Evolutionary conservation across 2,113 vertebrate genomes (phyloP), one percentile per base, ranked within the genome.

Genomic region (Neotragus pygmaeus): DNA sequence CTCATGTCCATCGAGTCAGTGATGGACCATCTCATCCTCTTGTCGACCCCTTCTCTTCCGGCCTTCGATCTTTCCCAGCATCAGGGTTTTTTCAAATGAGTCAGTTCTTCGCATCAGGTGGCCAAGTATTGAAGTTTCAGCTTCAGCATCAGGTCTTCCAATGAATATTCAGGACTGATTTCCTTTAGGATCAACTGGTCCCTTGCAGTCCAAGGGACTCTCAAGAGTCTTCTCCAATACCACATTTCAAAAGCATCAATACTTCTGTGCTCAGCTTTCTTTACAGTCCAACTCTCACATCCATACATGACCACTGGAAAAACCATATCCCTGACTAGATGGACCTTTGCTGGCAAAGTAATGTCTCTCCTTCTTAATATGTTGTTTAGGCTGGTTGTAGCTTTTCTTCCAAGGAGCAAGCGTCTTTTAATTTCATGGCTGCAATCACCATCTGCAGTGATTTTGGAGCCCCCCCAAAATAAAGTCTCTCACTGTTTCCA

Each of bases 31-130:
- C n/a, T 39, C 19, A 70, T 23, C 5, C n/a, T 70, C 10, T 39
- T 39, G 66, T 39, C 0, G 0, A 23, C 19, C 66, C n/a, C n/a
- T 70, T 70, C 66, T 70, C 66, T n/a, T 70, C n/a, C 0, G 2
- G 19, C 5, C n/a, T 70, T 36, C 66, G 39, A 12, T 70, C 19
- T 39, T 70, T 70, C n/a, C n/a, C 19, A 70, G 19, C n/a, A 70
- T 70, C n/a, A 39, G 9, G 9, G 66, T 70, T 21, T 39, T 70
- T 70, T 39, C n/a, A 11, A 39, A 23, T 39, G n/a, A 70, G n/a
- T 70, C 66, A 70, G n/a, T 3, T 70, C 19, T 70, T 70, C 2
- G 0, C 19, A 21, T 23, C 9, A 70, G 4, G 4, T 70, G 66
- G 9, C 66, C 66, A 70, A 70, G 2, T 70, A 70, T 1, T 39